These are phyloP conservation scores for Reticulitermes speratus DNA, from an alignment of 1,140 invertebrate species.

Conservation along the genomic window DNA sequence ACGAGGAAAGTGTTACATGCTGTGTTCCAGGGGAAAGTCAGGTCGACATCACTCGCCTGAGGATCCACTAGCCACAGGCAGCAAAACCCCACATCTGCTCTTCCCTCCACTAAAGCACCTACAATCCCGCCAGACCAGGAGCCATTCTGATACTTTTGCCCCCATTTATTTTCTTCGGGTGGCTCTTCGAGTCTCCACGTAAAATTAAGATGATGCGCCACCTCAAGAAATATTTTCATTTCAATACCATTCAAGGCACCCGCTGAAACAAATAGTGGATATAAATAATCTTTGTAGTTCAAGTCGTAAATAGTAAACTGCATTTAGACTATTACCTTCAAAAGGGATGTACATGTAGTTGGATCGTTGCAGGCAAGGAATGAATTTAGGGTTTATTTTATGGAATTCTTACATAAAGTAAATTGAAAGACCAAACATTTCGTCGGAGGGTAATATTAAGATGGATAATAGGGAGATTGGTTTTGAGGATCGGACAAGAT, in stretches of 20 bases:
- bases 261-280: background rate
- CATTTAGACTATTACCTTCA: no score
- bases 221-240: background rate
- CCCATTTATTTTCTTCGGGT: background rate
- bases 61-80: background rate
- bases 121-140: background rate
- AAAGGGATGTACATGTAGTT: no score
- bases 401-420: no score
- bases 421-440: no score
- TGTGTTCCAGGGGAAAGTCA: background rate
- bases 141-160: background rate
- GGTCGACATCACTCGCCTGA: no score
- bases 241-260: background rate
- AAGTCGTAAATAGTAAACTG: no score
- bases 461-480: no score
- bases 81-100: background rate
- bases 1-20: constrained; percentile 18
- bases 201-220: background rate
- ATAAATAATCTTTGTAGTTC: no score
- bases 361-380: no score
- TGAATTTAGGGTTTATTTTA: no score
- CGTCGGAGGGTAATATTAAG: no score
- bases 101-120: background rate
- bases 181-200: background rate
- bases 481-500: no score